Evolutionary conservation across 2,888 invertebrate genomes (phyloP).

Genomic region (Stratiomys singularior): DNA sequence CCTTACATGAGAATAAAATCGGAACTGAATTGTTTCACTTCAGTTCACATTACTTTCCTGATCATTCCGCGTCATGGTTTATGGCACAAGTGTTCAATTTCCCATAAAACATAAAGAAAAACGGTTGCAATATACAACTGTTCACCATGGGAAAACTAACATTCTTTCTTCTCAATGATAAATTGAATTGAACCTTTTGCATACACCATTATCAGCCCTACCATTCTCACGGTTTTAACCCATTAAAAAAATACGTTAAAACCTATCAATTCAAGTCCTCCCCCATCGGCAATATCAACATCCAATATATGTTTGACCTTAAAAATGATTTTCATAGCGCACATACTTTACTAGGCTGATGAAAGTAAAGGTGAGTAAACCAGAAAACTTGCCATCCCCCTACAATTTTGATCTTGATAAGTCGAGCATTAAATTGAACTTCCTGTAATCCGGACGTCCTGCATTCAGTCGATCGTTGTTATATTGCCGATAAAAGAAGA

Average conservation of each 20-base stretch:
- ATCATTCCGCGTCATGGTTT: too few relatives aligned
- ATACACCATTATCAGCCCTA: too few relatives aligned
- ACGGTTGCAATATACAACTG: conserved; percentile 6
- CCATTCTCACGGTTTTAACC: conserved; percentile 28
- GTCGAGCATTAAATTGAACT: conserved; percentile 52
- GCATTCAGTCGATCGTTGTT: background rate
- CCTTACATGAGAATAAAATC: too few relatives aligned
- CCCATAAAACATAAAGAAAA: background rate
- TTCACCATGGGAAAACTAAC: conserved; percentile 6
- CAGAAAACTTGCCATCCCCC: background rate
- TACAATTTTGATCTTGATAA: conserved; percentile 37
- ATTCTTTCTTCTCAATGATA: background rate
- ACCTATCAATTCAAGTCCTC: background rate
- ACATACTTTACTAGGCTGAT: background rate
- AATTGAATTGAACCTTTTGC: too few relatives aligned
- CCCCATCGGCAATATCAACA: background rate
- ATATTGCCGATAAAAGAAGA: conserved; percentile 7
- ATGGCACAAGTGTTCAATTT: too few relatives aligned
- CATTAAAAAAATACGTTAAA: conserved; percentile 41
- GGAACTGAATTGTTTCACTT: too few relatives aligned
- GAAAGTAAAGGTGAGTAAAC: background rate
- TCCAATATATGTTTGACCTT: conserved; percentile 3
- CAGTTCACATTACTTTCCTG: too few relatives aligned
- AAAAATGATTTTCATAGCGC: conserved; percentile 38
- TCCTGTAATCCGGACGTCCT: conserved; percentile 41